Evolutionary conservation across 1,140 invertebrate genomes (phyloP).

Genomic region (Zaprionus ornatus): DNA sequence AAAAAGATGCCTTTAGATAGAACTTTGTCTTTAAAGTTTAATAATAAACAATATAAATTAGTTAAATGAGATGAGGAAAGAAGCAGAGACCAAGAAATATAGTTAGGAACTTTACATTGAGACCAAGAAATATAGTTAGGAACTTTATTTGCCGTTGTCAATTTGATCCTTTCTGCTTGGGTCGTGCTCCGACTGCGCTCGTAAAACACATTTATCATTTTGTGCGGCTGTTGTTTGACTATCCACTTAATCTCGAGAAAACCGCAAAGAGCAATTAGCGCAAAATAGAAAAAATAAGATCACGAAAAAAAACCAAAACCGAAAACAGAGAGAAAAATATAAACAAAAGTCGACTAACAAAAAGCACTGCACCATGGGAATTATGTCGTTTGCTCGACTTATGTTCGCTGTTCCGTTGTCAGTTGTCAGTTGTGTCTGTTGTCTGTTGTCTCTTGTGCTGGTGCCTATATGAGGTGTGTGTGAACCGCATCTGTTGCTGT

Average conservation of each 20-base stretch:
- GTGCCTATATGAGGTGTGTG: conserved; percentile 32
- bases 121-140: neutral
- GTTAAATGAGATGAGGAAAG: neutral
- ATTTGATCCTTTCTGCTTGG: neutral
- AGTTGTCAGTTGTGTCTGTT: conserved; percentile 34
- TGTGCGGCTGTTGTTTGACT: conserved; percentile 33
- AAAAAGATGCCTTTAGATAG: too few relatives aligned
- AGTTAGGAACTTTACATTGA: neutral
- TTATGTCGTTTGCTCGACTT: conserved; percentile 65
- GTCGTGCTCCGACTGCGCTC: conserved; percentile 36
- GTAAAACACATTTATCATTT: conserved; percentile 63
- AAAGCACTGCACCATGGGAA: conserved; percentile 56
- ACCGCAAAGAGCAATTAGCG: conserved; percentile 56
- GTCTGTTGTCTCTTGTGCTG: conserved; percentile 27
- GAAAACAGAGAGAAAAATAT: conserved; percentile 29
- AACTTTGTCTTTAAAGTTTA: neutral
- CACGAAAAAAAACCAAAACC: conserved; percentile 51
- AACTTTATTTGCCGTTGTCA: neutral
- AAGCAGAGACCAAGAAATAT: neutral
- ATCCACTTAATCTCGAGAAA: conserved; percentile 43
- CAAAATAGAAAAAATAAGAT: conserved; percentile 72
- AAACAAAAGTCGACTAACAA: conserved; percentile 31
- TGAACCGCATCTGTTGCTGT: conserved; percentile 26
- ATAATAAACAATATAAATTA: neutral
- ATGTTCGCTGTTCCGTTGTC: conserved; percentile 38